Base-by-base conservation (phyloP, 2,113 vertebrate genomes). In the Rhadina sibilatrix region DNA sequence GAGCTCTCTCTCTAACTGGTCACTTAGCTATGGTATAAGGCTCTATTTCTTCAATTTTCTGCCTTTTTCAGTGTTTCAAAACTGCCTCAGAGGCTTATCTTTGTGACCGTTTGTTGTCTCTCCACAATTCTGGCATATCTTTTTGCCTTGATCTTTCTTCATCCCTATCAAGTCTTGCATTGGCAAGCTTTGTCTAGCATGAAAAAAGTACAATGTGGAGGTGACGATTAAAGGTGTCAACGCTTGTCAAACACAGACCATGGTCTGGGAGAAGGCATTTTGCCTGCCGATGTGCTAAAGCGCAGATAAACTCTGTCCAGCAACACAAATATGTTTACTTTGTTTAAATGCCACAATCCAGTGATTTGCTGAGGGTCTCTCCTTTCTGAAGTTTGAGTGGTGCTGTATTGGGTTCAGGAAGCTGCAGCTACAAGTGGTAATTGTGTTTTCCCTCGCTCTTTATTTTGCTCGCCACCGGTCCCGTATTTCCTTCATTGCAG, bases 141-240 rank as follows among this genome's bases (percentile, higher is more conserved):
- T 86, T 52, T 57, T 94, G 78, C 88, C 94, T 96, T 90, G 84
- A 94, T 96, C 96, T 96, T 95, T 96, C 94, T 87, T 88, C 84
- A 52, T 87, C 53, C 81, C 38, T 72, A 74, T 83, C 75, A 82
- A 76, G 61, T 91, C 90, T 82, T 68, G 53, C 81, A 21, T 25
- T 87, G 84, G 78, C 91, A 96, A 88, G 61, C 91, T 79, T 90
- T 86, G 86, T 76, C 20, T 71, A 60, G 61, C 28, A 28, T 49
- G 38, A 86, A 87, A 71, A 71, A 94, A 44, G 30, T 60, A 47
- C 72, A 75, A 72, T 64, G 60, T 9, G n/a, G 82, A 87, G 37
- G 84, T 93, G 74, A 68, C 0, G 92, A 94, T 37, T 79, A 79
- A 78, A 93, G 71, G 59, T 83, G 87, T 93, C 92, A 85, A 5